Evolutionary conservation across 92 coral and sea anemone species (phyloP).

Genomic region (Parazoanthus atlanticus): DNA sequence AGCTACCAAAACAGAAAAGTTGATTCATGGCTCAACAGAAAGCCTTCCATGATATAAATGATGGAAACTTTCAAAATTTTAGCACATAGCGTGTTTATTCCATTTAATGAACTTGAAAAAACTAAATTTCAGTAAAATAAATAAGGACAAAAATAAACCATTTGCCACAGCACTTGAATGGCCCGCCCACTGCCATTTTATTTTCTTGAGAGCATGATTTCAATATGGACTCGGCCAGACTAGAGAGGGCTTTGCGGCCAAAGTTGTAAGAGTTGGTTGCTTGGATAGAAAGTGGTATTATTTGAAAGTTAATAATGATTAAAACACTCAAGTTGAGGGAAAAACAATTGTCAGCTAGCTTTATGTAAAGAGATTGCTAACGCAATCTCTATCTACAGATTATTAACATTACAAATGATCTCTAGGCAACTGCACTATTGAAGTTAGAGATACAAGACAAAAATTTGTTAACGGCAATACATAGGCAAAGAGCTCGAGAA

Average conservation of each 20-base stretch:
- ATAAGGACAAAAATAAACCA: not conserved
- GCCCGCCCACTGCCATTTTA: not conserved
- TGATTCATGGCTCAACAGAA: too few relatives aligned
- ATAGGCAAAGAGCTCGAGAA: not conserved
- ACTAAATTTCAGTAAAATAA: not conserved
- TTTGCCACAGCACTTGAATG: slow-evolving; percentile 8
- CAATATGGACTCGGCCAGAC: slow-evolving; percentile 46
- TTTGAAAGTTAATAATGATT: not conserved
- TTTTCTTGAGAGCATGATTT: not conserved
- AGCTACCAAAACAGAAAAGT: too few relatives aligned
- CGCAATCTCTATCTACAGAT: not conserved
- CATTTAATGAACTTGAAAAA: not conserved
- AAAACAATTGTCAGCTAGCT: not conserved
- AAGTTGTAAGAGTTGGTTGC: slow-evolving; percentile 11
- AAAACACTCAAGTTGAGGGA: not conserved
- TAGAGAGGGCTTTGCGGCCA: slow-evolving; percentile 39
- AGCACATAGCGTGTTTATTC: not conserved
- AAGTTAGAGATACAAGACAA: not conserved
- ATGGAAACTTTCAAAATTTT: too few relatives aligned
- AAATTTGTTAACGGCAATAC: not conserved
- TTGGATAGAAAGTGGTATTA: not conserved
- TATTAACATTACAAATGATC: not conserved
- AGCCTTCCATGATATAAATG: too few relatives aligned
- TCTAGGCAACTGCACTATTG: not conserved
- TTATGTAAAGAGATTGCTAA: not conserved